Evolutionary conservation across 2,888 invertebrate genomes (phyloP), one percentile per base, ranked within the genome.

Genomic region (Xylocampa areola): DNA sequence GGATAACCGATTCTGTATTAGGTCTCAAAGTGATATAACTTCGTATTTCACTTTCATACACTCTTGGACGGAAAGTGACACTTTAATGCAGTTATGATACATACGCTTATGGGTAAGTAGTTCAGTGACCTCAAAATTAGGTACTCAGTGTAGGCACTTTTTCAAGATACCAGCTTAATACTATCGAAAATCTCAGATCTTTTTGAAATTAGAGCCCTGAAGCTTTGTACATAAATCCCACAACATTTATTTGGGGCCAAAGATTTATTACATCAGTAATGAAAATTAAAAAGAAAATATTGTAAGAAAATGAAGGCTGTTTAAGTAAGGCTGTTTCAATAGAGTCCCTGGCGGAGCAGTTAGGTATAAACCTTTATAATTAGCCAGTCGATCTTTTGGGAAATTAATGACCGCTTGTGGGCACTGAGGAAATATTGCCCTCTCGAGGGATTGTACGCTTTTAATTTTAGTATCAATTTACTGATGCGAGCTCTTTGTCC

Each of bases 331-430:
- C 43, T 30, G 54, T 16, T 19, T 39, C 48, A 50, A 61, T 61
- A 14, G 25, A 61, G 48, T 68, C 76, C 67, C 76, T 63, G 17
- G 58, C 17, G 70, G 53, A 40, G 32, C 48, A 51, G 67, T 76
- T 76, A 57, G 49, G 52, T 44, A 53, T 60, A 74, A 62, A 68
- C 66, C 73, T 58, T 71, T 64, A 55, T 69, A 77, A 76, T 76
- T 76, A 77, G 61, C 43, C 48, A 53, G 57, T 39, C 61, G 58
- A 66, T 74, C 75, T 71, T 72, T 77, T 72, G 77, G 77, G 76
- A 77, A 77, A 77, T 75, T 77, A 74, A 71, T 75, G 75, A 64
- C 40, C 55, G 54, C 54, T 69, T 54, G 54, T 57, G 57, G 62
- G 50, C 35, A 60, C 13, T 27, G 41, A 52, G 45, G 48, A 63